Percentiles rank a stretch among this genome's conserved stretches.
phyloP scores from a whole-genome alignment of 2,113 vertebrate species.

The Amphilophus citrinellus region DNA sequence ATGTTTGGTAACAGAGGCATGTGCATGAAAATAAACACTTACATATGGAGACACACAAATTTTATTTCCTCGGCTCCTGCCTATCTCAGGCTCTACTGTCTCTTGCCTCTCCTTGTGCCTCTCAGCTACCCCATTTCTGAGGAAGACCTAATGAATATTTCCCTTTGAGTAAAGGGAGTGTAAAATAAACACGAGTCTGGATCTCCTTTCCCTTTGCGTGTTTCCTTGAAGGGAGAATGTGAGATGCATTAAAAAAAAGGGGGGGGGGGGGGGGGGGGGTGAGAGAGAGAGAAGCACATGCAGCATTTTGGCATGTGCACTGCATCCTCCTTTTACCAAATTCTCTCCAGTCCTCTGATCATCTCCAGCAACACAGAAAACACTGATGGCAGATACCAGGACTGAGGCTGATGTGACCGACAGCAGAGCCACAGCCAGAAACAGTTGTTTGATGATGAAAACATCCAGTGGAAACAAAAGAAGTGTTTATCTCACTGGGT shows the following conservation, averaged over 20 bases:
- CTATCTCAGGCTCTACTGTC: slow-evolving; percentile 8
- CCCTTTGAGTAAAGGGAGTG: slow-evolving; percentile 72
- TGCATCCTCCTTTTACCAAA: slow-evolving; percentile 48
- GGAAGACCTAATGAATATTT: slow-evolving; percentile 79
- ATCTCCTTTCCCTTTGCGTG: slow-evolving; percentile 44
- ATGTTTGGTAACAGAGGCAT: slow-evolving; percentile 53
- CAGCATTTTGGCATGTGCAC: slow-evolving; percentile 56
- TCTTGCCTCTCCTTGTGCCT: slow-evolving; percentile 4
- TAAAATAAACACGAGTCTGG: slow-evolving; percentile 68
- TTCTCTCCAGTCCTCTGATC: slow-evolving; percentile 57
- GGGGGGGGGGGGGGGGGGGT: no score
- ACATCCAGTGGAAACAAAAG: slow-evolving; percentile 6
- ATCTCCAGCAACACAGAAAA: slow-evolving; percentile 47
- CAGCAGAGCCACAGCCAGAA: not conserved
- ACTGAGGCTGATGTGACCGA: slow-evolving; percentile 7
- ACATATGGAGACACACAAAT: slow-evolving; percentile 12
- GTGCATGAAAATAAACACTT: slow-evolving; percentile 42
- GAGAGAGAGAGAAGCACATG: slow-evolving; percentile 48
- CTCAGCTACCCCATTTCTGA: slow-evolving; percentile 50
- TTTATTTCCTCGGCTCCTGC: slow-evolving; percentile 4
- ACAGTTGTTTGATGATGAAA: not conserved
- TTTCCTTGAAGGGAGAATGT: slow-evolving; percentile 64
- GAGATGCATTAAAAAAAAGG: slow-evolving; percentile 58
- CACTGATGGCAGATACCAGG: slow-evolving; percentile 3
- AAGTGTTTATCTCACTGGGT: not conserved